Base-by-base conservation (phyloP, 30 jellyfish, hydroid and myxozoan species). In the Sanderia malayensis region DNA sequence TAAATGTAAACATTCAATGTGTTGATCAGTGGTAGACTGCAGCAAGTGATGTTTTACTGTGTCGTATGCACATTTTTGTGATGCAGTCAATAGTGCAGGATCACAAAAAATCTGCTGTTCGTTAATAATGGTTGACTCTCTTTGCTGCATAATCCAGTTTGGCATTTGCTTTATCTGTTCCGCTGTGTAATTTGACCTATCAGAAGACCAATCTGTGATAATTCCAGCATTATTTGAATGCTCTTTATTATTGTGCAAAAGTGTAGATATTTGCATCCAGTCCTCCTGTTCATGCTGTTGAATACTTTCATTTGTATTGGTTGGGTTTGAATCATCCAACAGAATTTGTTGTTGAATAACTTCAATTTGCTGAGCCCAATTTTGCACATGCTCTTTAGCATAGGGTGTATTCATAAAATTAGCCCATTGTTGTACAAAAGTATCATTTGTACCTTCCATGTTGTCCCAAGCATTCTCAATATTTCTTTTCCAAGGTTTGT, bases 251-350 rank as follows among this genome's bases (percentile, higher is more conserved):
- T 46, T 21, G 6, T 67, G 80, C 25, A 60, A 57, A 67, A 31
- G 67, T 26, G 30, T 67, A 11, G 83, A 31, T 46, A 70, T 49
- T 70, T 46, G 85, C 85, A 72, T 72, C 85, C 85, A 72, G n/a
- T 47, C 74, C 85, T 49, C 85, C 55, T 57, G 75, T 72, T 72
- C 85, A 49, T 57, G 47, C 21, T 65, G 34, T 57, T 34, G 61
- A 27, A 2, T 21, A 26, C 33, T 46, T 4, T 71, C 31, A 49
- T 30, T 71, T 71, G 46, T 55, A 7, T 4, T 23, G 31, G 46
- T 11, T 71, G 83, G 11, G 23, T n/a, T 19, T 71, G 25, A 44
- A 71, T 27, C 47, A 25, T 72, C 23, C 13, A 7, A 23, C 13
- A 55, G n/a, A 3, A 60, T 60, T 60, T 60, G 73, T 6, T 23